Base-by-base conservation (phyloP, 1,140 invertebrate species). In the Psix sp. region DNA sequence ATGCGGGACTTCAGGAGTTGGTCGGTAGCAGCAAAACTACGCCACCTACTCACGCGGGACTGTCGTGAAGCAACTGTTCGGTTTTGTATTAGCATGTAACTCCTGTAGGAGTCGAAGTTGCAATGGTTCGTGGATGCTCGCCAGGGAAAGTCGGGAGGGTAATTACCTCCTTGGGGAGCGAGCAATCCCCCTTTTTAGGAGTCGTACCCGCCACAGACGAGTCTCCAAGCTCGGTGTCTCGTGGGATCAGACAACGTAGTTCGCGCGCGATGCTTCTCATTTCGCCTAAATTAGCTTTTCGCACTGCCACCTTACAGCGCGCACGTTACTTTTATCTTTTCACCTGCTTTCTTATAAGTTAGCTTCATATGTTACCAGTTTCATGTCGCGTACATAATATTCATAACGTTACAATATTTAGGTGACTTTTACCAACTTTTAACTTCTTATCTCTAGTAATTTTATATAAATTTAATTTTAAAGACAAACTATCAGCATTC, bases 41-140 rank as follows among this genome's bases (percentile, higher is more conserved):
- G 56, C 21, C 46, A 56, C 35, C 56, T 42, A 33, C 39, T 71
- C 48, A 67, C 63, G 76, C 54, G 77, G 76, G 78, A 78, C 77
- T 77, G 79, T 79, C 77, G 79, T 71, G 77, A 78, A 78, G 78
- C 77, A 78, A 57, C 43, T 57, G 82, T 84, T 82, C 79, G 82
- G 82, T 84, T 83, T 84, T 83, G 82, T 84, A 84, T 84, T 84
- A 84, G 82, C 82, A 82, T 83, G 82, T 84, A 84, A 83, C 82
- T 84, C 81, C 82, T 74, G 76, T 59, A 83, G 82, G 82, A 83
- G 82, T 83, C 79, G 80, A 83, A 84, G 82, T 83, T 84, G 78
- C 82, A 77, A 82, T 77, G 80, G 79, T 68, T 81, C 76, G 81
- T 78, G 81, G 80, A 80, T 80, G 79, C 77, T 20, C 29, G 52